Base-by-base conservation (phyloP, 2,888 invertebrate species). In the Zelleria hepariella region DNA sequence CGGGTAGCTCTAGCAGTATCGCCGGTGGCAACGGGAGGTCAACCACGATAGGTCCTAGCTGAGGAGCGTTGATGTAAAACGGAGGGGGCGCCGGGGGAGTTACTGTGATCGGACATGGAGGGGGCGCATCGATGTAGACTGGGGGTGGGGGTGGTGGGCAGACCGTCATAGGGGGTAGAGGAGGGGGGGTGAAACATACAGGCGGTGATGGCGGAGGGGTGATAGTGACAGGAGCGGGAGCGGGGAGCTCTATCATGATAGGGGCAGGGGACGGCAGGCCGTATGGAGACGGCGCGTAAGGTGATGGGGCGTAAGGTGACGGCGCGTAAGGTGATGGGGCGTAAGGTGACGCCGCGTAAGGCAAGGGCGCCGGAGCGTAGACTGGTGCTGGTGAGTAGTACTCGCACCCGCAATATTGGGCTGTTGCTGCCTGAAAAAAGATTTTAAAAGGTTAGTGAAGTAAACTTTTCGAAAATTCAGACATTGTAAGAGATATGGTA, bases 201-300 rank as follows among this genome's bases (percentile, higher is more conserved):
- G 83, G 60, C 7, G 60, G 57, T 5, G 74, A 62, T 0, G 77
- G 68, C 1, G 81, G 80, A 26, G 77, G 80, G 23, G 69, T 70
- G 0, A 80, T 66, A 58, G 72, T 63, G 58, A 82, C 60, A 0
- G 82, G 82, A 0, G 78, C 73, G 2, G 72, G 65, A 0, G 77
- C 72, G 0, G 81, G 79, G 0, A 79, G 74, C 21, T 67, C 66
- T 2, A 80, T 54, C 0, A 80, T 80, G n/a, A 87, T 69, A 2
- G 84, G 81, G 0, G 80, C 73, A 5, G 75, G 76, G 20, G 67
- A 64, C 0, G 82, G 83, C 1, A 80, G 63, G 54, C 82, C 80
- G 5, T 32, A 83, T 54, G n/a, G n/a, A n/a, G n/a, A n/a, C n/a
- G 51, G 32, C n/a, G 18, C 21, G 42, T 56, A 27, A 4, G n/a